phyloP scores from a whole-genome alignment of 2,888 invertebrate genomes.

The Latrodectus elegans region DNA sequence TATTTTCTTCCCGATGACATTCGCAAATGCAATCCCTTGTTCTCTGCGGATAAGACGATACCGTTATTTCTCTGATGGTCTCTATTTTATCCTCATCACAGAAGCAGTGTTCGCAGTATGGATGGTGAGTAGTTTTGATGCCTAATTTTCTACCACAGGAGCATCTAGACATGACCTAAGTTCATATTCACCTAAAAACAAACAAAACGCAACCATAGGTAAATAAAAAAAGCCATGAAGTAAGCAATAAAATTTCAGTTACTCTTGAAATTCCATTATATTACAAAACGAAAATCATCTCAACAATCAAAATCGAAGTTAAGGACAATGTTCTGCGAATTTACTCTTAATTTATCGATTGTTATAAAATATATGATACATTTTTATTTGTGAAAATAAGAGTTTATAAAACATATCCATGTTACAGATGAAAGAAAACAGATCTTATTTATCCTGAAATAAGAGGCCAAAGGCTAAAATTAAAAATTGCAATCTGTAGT shows the following conservation, averaged over 20 bases:
- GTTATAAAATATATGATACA: no score
- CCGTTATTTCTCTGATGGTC: not conserved
- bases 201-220: not conserved
- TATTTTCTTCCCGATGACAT: not conserved
- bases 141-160: not conserved
- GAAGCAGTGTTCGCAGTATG: not conserved
- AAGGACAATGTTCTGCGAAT: no score
- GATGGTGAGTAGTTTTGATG: not conserved
- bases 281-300: no score
- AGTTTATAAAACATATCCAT: no score
- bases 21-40: not conserved
- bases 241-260: not conserved
- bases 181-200: not conserved
- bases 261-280: not conserved
- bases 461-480: no score
- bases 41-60: not conserved
- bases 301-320: no score
- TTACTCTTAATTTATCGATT: no score
- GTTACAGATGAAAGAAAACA: no score
- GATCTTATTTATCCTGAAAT: no score
- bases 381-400: no score
- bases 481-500: no score
- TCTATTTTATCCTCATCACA: not conserved
- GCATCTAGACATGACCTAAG: not conserved
- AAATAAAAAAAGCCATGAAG: not conserved